Conservation (phyloP, 2,113 vertebrate genomes). For the Cottus gobio region DNA sequence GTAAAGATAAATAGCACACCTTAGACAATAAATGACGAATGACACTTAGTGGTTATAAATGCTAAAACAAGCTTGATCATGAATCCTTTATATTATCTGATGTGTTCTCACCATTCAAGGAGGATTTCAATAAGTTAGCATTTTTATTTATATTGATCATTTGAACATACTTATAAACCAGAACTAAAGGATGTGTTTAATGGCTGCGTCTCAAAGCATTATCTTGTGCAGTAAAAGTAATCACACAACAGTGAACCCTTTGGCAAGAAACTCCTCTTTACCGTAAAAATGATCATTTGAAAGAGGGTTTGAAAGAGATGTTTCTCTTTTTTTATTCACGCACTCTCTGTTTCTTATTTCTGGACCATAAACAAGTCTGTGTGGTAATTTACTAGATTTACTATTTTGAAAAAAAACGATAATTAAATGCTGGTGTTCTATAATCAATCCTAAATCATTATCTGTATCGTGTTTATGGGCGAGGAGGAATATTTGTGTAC, state of each 20-base stretch:
- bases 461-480: neutral
- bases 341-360: conserved; percentile 7
- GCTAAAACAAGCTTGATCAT: neutral
- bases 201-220: neutral
- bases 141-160: too few species aligned
- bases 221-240: neutral
- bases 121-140: too few species aligned
- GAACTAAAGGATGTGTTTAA: neutral
- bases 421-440: neutral
- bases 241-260: too few species aligned
- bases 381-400: conserved; percentile 21
- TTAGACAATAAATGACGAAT: neutral
- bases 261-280: neutral
- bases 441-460: neutral
- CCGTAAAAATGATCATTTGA: neutral
- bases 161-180: neutral
- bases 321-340: neutral
- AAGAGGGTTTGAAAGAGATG: too few species aligned
- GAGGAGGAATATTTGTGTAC: neutral
- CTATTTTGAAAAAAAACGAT: conserved; percentile 2
- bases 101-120: neutral
- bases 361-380: neutral
- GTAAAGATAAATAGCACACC: neutral
- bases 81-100: neutral
- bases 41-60: neutral